phyloP scores from a whole-genome alignment of 2,888 invertebrate species.

The Lamellibrachia satsuma region DNA sequence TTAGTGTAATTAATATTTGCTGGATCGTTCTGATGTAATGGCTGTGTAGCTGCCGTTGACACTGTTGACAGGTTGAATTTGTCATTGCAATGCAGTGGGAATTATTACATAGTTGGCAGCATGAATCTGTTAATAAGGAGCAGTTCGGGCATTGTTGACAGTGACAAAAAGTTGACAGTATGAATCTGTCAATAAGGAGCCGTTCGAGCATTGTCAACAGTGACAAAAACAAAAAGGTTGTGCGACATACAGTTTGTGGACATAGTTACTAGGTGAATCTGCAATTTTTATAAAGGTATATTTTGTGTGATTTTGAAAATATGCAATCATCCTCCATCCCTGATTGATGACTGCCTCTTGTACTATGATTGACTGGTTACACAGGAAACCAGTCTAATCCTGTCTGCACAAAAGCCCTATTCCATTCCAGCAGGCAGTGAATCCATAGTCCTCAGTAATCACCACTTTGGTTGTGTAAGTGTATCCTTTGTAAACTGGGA shows the following conservation, averaged over 20 bases:
- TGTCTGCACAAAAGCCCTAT: no score
- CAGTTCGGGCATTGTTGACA: not conserved
- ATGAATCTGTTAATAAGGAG: not conserved
- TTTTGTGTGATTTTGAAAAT: no score
- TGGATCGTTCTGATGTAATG: not conserved
- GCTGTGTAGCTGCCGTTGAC: not conserved
- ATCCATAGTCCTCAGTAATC: no score
- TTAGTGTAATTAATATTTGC: conserved; percentile 6
- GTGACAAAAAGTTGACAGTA: not conserved
- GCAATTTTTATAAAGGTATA: not conserved
- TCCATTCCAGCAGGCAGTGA: no score
- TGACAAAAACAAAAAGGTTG: not conserved
- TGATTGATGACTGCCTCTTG: no score
- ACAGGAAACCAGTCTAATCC: no score
- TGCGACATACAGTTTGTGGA: not conserved
- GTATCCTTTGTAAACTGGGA: no score
- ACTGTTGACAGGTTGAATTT: not conserved
- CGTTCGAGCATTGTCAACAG: not conserved
- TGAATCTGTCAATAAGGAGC: not conserved
- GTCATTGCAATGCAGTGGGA: not conserved
- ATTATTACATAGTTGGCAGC: not conserved
- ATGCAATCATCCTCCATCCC: no score
- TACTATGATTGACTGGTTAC: no score
- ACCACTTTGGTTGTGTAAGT: no score
- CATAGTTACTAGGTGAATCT: not conserved